Percentiles rank a stretch among this genome's conserved stretches.
Conservation (phyloP, 2,113 vertebrate genomes). For the Fukomys damarensis region DNA sequence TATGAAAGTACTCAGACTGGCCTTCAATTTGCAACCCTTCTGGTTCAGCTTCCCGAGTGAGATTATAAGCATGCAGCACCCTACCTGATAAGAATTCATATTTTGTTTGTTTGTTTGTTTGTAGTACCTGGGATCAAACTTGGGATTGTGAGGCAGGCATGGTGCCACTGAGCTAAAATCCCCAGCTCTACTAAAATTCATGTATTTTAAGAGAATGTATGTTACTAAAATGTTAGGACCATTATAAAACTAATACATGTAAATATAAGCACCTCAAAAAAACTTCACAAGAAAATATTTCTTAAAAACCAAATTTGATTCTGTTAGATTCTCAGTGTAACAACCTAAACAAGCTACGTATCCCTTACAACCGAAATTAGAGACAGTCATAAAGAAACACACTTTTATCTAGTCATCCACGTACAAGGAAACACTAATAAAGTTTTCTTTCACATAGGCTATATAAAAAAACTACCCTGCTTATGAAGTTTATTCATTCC, state of each 20-base stretch:
- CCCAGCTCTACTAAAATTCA: neutral
- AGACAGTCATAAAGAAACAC: neutral
- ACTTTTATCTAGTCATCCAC: neutral
- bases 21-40: neutral
- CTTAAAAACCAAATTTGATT: constrained; percentile 20
- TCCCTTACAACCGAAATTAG: neutral
- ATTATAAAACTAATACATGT: neutral
- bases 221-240: neutral
- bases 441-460: constrained; percentile 7
- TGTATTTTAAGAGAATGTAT: neutral
- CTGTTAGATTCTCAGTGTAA: neutral
- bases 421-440: constrained; percentile 13
- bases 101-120: neutral
- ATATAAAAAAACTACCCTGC: neutral
- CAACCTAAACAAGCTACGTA: neutral
- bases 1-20: neutral
- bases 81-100: neutral
- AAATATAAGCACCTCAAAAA: neutral
- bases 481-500: constrained; percentile 17
- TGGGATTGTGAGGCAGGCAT: too few species aligned
- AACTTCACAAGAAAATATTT: neutral
- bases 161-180: too few species aligned
- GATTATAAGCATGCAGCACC: neutral
- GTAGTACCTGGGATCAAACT: too few species aligned
- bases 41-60: neutral